These are phyloP conservation scores for Chlorocebus sabaeus DNA, from an alignment of 2,113 vertebrate genomes.

Conservation along the genomic window DNA sequence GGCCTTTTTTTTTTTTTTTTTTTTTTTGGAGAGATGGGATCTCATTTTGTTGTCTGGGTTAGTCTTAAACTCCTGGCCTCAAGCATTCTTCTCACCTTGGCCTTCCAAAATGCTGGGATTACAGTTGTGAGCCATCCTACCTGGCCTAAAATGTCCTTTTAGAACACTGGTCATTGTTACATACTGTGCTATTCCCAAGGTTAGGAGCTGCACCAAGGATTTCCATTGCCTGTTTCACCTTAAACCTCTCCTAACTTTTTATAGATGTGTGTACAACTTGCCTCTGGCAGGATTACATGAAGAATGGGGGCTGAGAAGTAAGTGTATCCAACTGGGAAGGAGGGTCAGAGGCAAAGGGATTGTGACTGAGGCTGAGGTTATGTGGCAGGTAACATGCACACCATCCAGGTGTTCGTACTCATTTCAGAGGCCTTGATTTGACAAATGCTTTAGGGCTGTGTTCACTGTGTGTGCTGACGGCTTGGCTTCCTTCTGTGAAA, in stretches of 20 bases:
- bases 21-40: too few relatives aligned
- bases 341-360: not conserved
- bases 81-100: too few relatives aligned
- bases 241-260: not conserved
- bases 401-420: not conserved
- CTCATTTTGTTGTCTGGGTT: too few relatives aligned
- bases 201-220: not conserved
- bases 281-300: not conserved
- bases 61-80: too few relatives aligned
- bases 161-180: not conserved
- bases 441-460: not conserved
- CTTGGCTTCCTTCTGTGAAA: not conserved
- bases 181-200: not conserved
- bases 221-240: not conserved
- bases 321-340: not conserved
- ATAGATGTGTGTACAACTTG: not conserved
- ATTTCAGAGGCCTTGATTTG: not conserved
- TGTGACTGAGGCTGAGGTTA: accelerated
- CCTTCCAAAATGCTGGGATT: too few relatives aligned
- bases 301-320: not conserved
- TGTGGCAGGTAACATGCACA: too few relatives aligned
- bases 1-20: too few relatives aligned
- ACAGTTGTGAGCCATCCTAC: too few relatives aligned
- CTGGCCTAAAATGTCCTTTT: not conserved
- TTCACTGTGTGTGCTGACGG: not conserved